These are phyloP conservation scores for Ameiurus melas DNA, from an alignment of 2,113 vertebrate species.

Conservation along the genomic window DNA sequence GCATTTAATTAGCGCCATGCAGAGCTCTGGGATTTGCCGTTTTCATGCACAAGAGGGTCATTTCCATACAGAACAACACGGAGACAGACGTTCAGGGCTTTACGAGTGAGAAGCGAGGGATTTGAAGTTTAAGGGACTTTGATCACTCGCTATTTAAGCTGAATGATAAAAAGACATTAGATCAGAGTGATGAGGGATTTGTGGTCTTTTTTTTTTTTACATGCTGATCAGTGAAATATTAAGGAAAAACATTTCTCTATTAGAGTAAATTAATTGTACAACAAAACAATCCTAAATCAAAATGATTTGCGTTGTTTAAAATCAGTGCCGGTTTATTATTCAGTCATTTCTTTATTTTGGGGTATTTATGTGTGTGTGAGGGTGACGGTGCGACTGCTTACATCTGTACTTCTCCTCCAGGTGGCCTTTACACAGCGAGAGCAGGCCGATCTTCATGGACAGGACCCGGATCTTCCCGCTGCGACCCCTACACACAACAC, in stretches of 20 bases:
- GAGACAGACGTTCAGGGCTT: neutral
- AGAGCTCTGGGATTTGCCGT: conserved; percentile 11
- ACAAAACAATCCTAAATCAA: neutral
- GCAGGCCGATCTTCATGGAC: conserved; percentile 94
- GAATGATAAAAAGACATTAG: conserved; percentile 24
- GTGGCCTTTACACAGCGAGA: conserved; percentile 92
- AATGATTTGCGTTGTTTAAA: neutral
- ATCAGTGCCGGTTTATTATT: neutral
- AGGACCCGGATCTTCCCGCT: conserved; percentile 94
- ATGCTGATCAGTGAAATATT: neutral
- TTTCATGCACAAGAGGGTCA: conserved; percentile 7
- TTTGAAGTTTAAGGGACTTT: conserved; percentile 43
- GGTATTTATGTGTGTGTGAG: neutral
- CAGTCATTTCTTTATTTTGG: neutral
- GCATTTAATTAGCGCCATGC: conserved; percentile 15
- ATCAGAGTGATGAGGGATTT: conserved; percentile 8
- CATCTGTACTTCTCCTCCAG: conserved; percentile 97
- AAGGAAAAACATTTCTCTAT: neutral
- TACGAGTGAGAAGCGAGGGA: conserved; percentile 41
- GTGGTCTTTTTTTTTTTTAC: neutral
- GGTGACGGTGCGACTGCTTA: conserved; percentile 67
- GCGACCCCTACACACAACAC: conserved; percentile 76
- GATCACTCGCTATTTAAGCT: conserved; percentile 21
- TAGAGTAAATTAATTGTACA: neutral
- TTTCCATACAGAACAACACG: neutral